phyloP scores from a whole-genome alignment of 1,140 invertebrate species.

The Drosophila trapezifrons region DNA sequence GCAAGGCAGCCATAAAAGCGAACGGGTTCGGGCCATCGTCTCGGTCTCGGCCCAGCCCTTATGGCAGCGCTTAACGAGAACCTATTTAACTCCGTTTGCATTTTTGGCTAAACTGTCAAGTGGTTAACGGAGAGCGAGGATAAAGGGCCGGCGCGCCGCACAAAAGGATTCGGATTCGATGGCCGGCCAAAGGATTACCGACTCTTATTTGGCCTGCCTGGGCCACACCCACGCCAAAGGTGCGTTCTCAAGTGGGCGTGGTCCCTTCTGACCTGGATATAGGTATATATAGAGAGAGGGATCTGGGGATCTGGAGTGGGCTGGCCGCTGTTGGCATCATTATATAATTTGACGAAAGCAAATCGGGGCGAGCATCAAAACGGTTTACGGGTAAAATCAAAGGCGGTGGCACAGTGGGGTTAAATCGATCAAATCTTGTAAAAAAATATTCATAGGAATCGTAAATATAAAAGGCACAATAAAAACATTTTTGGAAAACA shows the following conservation, averaged over 20 bases:
- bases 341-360: conserved; percentile 77
- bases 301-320: no score
- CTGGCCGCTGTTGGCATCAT: conserved; percentile 67
- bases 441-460: neutral
- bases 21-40: conserved; percentile 56
- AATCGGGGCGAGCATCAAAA: conserved; percentile 38
- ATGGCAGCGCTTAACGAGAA: conserved; percentile 65
- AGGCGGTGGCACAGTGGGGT: conserved; percentile 23
- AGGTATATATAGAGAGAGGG: neutral
- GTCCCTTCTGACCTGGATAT: conserved; percentile 36
- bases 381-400: conserved; percentile 44
- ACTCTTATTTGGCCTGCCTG: conserved; percentile 61
- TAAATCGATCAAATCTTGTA: accelerated
- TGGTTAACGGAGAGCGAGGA: conserved; percentile 42
- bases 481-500: neutral
- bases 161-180: conserved; percentile 45
- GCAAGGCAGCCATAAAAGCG: conserved; percentile 22
- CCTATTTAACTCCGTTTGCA: conserved; percentile 79
- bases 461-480: neutral
- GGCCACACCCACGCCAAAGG: conserved; percentile 72
- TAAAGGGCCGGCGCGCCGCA: conserved; percentile 24
- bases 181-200: conserved; percentile 68
- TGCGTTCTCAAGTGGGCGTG: conserved; percentile 48
- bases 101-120: conserved; percentile 80
- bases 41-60: conserved; percentile 48